phyloP scores from a whole-genome alignment of 2,113 vertebrate species.

The Tragelaphus strepsiceros region DNA sequence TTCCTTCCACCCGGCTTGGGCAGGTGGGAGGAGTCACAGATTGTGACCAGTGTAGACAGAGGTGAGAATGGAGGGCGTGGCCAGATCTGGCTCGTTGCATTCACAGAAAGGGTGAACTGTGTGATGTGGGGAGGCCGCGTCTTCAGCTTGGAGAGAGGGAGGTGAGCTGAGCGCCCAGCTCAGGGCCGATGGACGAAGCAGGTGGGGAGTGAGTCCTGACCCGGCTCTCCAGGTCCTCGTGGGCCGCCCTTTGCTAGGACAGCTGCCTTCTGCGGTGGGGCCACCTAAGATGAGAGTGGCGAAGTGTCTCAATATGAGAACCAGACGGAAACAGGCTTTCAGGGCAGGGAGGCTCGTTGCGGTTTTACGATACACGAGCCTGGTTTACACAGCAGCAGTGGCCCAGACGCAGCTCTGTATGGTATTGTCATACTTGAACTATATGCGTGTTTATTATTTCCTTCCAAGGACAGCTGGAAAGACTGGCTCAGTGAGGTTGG shows the following conservation, averaged over 20 bases:
- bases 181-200: slow-evolving; percentile 23
- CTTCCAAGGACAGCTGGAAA: slow-evolving; percentile 34
- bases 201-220: background rate
- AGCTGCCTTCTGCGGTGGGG: slow-evolving; percentile 24
- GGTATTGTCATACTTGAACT: background rate
- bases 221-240: background rate
- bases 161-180: background rate
- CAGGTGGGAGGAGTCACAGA: background rate
- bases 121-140: background rate
- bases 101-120: background rate
- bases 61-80: background rate
- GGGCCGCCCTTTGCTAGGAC: slow-evolving; percentile 33
- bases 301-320: background rate
- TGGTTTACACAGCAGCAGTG: slow-evolving; percentile 2
- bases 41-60: background rate
- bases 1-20: background rate
- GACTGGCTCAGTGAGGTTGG: background rate
- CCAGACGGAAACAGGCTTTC: background rate
- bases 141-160: background rate
- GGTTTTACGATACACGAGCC: slow-evolving; percentile 9
- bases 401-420: background rate
- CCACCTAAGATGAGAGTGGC: slow-evolving; percentile 52
- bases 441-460: background rate
- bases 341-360: background rate
- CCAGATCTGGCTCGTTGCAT: background rate